A percentile compares a stretch with the other conserved stretches of the same genome.
Evolutionary conservation across 2,113 vertebrate genomes (phyloP).

Genomic region (Istiophorus platypterus): DNA sequence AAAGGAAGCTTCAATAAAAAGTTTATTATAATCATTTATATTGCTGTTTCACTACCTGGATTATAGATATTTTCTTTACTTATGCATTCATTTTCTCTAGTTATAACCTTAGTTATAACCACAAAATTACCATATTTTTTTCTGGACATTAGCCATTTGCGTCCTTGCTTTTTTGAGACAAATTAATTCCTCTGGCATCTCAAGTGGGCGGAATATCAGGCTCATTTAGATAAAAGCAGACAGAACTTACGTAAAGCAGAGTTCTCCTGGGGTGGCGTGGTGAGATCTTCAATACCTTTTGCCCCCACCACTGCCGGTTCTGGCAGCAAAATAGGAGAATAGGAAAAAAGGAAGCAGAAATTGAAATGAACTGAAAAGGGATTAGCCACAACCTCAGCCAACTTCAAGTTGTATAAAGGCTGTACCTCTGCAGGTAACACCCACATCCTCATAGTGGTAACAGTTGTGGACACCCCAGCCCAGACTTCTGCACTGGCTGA

Average conservation of each 20-base stretch:
- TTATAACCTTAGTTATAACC: not conserved
- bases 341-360: slow-evolving; percentile 2
- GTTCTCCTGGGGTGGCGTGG: slow-evolving; percentile 54
- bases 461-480: slow-evolving; percentile 98
- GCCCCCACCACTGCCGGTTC: slow-evolving; percentile 74
- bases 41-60: not conserved
- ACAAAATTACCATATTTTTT: not conserved
- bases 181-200: not conserved
- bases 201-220: slow-evolving; percentile 14
- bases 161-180: not conserved
- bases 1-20: not conserved
- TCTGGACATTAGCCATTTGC: not conserved
- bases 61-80: not conserved
- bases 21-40: not conserved
- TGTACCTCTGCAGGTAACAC: slow-evolving; percentile 90
- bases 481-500: slow-evolving; percentile 90
- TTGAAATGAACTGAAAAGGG: not conserved
- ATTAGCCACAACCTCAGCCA: not conserved
- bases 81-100: not conserved
- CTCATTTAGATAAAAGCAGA: slow-evolving; percentile 45
- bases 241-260: slow-evolving; percentile 75
- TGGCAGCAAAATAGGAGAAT: slow-evolving; percentile 75
- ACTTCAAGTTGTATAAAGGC: not conserved
- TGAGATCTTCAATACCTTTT: slow-evolving; percentile 66
- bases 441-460: slow-evolving; percentile 97